Conservation (phyloP, 2,888 invertebrate genomes). For the Tortrix viridana region DNA sequence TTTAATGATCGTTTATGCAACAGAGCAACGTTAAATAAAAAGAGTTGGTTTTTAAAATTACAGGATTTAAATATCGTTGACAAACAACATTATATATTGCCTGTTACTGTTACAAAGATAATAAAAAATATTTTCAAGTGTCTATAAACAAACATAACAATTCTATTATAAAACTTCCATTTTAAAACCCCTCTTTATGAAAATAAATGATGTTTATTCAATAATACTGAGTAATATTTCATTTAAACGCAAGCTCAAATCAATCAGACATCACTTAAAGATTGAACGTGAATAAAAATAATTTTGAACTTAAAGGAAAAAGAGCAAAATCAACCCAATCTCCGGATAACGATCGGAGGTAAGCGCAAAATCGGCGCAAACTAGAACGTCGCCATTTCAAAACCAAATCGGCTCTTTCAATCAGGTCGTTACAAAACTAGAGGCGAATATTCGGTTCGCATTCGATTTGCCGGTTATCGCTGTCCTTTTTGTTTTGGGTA, state of each 20-base stretch:
- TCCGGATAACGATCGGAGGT: slow-evolving; percentile 27
- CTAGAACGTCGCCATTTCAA: slow-evolving; percentile 40
- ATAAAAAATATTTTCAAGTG: no score
- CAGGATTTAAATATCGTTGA: no score
- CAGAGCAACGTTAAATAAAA: no score
- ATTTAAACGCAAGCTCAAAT: neutral
- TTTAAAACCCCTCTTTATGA: no score
- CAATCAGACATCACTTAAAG: slow-evolving; percentile 3
- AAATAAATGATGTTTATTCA: no score
- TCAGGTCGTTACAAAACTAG: slow-evolving; percentile 40
- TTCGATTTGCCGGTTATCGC: slow-evolving; percentile 3
- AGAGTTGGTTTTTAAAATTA: no score
- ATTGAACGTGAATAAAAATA: neutral
- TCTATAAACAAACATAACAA: no score
- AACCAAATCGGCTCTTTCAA: slow-evolving; percentile 41
- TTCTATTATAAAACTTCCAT: no score
- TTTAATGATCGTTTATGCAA: no score
- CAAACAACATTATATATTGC: no score
- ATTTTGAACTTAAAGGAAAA: slow-evolving; percentile 10
- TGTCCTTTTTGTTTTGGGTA: slow-evolving; percentile 29
- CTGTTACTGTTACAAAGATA: no score
- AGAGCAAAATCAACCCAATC: slow-evolving; percentile 29
- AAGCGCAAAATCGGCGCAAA: slow-evolving; percentile 38
- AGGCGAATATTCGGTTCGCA: slow-evolving; percentile 18
- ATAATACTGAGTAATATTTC: neutral